Evolutionary conservation across 1,140 invertebrate genomes (phyloP), one percentile per base, ranked within the genome.

Genomic region (Pachyrhynchus sulphureomaculatus): DNA sequence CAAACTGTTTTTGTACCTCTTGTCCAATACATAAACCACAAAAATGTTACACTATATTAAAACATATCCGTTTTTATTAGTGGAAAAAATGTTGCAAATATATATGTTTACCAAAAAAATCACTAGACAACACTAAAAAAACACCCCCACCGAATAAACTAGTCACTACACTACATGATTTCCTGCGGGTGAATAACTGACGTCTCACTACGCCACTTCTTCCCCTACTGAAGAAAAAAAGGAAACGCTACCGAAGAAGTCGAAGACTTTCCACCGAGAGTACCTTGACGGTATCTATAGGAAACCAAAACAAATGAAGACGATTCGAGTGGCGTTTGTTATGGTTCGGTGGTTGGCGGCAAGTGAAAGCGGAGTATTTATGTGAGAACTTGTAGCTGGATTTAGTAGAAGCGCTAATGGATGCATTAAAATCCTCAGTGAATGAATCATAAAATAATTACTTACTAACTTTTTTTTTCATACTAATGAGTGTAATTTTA

Each of bases 311-410:
- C 58, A 53, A 53, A 29, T 45, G 58, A 61, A 53, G 58, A 61
- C 49, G 48, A 54, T 39, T 48, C 58, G 48, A 47, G 20, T 45
- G 49, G 48, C 49, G 41, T 61, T 61, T 61, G 57, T 52, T 60
- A 51, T 48, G 37, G 58, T 45, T 36, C 48, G 49, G 21, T 41
- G 26, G 21, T 37, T 29, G 29, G 18, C 17, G 56, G 45, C 47
- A 61, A 61, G 58, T 61, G 58, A 61, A 61, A 61, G 58, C 58
- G 26, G 41, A 56, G 26, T 2, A 17, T 8, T 36, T 17, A 10
- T 21, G 4, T 4, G 37, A 6, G 21, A 12, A 17, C 6, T 13
- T 13, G 36, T 17, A 4, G 36, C 36, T 4, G 12, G 4, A 4
- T 37, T 17, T 13, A 37, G 12, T 13, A 3, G 12, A 12, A 12